Evolutionary conservation across 2,888 invertebrate species (phyloP).

Genomic region (Lutraria lutraria): DNA sequence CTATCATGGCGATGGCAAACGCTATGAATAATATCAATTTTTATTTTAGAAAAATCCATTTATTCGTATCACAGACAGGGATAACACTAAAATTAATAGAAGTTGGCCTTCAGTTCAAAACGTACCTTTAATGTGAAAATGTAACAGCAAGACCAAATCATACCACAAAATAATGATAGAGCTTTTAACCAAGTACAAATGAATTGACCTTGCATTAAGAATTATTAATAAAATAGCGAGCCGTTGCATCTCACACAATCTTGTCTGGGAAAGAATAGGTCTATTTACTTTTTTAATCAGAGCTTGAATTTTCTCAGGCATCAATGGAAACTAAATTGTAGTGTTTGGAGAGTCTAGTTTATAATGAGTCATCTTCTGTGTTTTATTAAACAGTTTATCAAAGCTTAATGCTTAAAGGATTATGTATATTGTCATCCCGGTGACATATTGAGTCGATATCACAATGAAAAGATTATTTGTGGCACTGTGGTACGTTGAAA

Average conservation of each 20-base stretch:
- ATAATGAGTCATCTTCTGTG: slow-evolving; percentile 16
- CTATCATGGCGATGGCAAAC: too few species aligned
- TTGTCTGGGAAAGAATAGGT: slow-evolving; percentile 7
- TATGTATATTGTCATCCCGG: slow-evolving; percentile 46
- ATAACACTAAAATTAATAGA: too few species aligned
- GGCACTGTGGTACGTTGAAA: slow-evolving; percentile 31
- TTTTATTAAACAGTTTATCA: slow-evolving; percentile 26
- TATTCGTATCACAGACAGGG: too few species aligned
- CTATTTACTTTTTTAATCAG: slow-evolving; percentile 21
- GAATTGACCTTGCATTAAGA: not conserved
- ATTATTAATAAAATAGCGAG: not conserved
- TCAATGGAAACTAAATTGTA: slow-evolving; percentile 24
- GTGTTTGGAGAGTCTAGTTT: not conserved
- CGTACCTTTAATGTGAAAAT: too few species aligned
- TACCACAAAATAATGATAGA: too few species aligned
- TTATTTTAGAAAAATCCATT: too few species aligned
- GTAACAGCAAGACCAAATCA: too few species aligned
- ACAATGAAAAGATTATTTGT: slow-evolving; percentile 47
- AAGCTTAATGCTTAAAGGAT: slow-evolving; percentile 26
- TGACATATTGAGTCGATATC: slow-evolving; percentile 45
- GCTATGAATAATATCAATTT: too few species aligned
- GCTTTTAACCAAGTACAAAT: too few species aligned
- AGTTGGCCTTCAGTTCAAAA: too few species aligned
- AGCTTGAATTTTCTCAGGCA: slow-evolving; percentile 16
- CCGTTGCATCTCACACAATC: not conserved